Conservation (phyloP, 2,888 invertebrate genomes). For the Xestia c-nigrum region DNA sequence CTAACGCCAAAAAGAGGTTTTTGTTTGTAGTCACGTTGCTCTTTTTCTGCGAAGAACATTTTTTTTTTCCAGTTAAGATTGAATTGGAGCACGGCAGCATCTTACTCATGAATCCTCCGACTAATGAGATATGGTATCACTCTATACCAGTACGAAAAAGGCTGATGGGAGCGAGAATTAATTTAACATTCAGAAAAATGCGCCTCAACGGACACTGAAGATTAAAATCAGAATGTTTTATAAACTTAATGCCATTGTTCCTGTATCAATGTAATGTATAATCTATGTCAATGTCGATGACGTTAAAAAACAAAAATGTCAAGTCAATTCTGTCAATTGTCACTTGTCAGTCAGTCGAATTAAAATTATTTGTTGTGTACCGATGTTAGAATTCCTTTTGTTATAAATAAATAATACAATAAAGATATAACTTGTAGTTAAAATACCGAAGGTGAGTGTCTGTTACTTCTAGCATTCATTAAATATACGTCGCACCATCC, state of each 20-base stretch:
- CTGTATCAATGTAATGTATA: slow-evolving; percentile 44
- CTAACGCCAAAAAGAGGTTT: background rate
- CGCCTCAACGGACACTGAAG: slow-evolving; percentile 43
- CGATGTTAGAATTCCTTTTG: slow-evolving; percentile 43
- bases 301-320: slow-evolving; percentile 62
- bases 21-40: background rate
- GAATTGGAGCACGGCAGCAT: slow-evolving; percentile 92
- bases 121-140: slow-evolving; percentile 93
- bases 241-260: slow-evolving; percentile 44
- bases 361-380: slow-evolving; percentile 66
- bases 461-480: slow-evolving; percentile 29
- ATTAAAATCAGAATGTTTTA: background rate
- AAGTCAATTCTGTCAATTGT: slow-evolving; percentile 49
- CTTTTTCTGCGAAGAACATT: background rate
- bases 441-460: slow-evolving; percentile 62
- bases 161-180: slow-evolving; percentile 90
- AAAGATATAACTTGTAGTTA: slow-evolving; percentile 23
- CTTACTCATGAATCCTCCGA: slow-evolving; percentile 93
- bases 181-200: slow-evolving; percentile 92
- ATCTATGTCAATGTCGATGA: slow-evolving; percentile 56
- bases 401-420: slow-evolving; percentile 35
- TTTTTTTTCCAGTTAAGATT: slow-evolving; percentile 88
- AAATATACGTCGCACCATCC: slow-evolving; percentile 1
- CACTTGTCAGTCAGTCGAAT: slow-evolving; percentile 50
- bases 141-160: slow-evolving; percentile 91